A percentile compares a stretch with the other conserved stretches of the same genome.
phyloP scores from a whole-genome alignment of 2,797 vertebrate genomes.

The Columba guinea region DNA sequence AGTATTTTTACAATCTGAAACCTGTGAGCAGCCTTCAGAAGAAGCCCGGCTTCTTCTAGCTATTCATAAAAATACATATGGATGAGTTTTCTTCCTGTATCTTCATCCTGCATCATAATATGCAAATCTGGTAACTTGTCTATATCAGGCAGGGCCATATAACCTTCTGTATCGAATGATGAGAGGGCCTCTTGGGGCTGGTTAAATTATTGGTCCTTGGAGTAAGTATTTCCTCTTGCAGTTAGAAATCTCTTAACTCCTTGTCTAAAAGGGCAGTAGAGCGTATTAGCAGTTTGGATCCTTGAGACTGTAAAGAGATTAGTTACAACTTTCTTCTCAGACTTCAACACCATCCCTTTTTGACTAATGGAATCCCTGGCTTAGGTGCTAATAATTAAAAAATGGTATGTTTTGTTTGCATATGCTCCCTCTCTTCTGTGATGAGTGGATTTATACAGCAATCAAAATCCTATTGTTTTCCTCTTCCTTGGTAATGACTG shows the following conservation, averaged over 20 bases:
- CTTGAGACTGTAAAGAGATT: not conserved
- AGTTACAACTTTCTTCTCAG: not conserved
- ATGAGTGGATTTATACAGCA: not conserved
- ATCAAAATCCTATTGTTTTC: slow-evolving; percentile 5
- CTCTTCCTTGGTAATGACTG: not conserved
- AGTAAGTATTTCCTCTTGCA: not conserved
- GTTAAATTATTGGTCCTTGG: slow-evolving; percentile 30
- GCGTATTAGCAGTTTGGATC: not conserved
- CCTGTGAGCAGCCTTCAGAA: not conserved
- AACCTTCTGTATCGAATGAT: not conserved
- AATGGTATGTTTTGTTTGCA: not conserved
- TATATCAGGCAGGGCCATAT: not conserved
- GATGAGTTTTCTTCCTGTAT: not conserved
- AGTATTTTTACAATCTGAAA: not conserved
- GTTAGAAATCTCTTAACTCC: not conserved
- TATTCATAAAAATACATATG: not conserved
- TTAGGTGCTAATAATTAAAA: not conserved
- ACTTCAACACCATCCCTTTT: not conserved
- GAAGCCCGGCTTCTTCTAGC: not conserved
- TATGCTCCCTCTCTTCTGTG: not conserved
- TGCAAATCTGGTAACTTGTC: not conserved
- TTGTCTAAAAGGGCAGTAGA: not conserved
- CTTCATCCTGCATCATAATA: not conserved
- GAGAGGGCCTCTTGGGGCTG: not conserved
- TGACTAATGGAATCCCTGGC: not conserved